Evolutionary conservation across 2,113 vertebrate species (phyloP), one percentile per base, ranked within the genome.

Genomic region (Ageneiosus marmoratus): DNA sequence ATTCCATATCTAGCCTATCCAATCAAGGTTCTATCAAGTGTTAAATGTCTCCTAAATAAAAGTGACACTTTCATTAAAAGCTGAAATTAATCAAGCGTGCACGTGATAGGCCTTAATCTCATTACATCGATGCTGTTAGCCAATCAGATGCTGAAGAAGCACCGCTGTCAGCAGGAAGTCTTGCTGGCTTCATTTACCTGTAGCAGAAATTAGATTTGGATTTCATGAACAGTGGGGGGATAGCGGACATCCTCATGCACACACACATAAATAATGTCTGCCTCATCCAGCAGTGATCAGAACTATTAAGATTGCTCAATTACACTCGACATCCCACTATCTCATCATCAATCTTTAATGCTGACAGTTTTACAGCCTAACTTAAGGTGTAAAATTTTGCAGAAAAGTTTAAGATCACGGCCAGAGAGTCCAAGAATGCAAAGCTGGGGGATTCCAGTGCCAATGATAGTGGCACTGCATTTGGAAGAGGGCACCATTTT

Each of bases 1-100:
- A 50, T 67, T 55, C 60, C 58, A 76, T n/a, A 37, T 29, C 72
- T 50, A 67, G 51, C 44, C 79, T 60, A 27, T 77, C 74, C 29
- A 78, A 69, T 77, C 72, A 77, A 22, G 51, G 41, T 60, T 58
- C 41, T 41, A 81, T 82, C 51, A 77, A 55, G 50, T 72, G 63
- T 70, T 85, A 27, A 77, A 70, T 15, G 27, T 48, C 73, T 72
- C 51, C 65, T 78, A 82, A 82, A 78, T 44, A 78, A 77, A 85
- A 85, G 84, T 85, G 84, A 78, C 73, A 48, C 53, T 62, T 85
- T 78, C 34, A 85, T 85, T 85, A 77, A 85, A 82, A 70, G 24
- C 62, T 48, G 46, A 72, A 77, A 82, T 82, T 81, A 82, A 82
- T 78, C 84, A 85, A 65, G 50, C n/a, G 4, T 16, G 44, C 79